Conservation (phyloP, 2,888 invertebrate species). For the Germaria angustata region DNA sequence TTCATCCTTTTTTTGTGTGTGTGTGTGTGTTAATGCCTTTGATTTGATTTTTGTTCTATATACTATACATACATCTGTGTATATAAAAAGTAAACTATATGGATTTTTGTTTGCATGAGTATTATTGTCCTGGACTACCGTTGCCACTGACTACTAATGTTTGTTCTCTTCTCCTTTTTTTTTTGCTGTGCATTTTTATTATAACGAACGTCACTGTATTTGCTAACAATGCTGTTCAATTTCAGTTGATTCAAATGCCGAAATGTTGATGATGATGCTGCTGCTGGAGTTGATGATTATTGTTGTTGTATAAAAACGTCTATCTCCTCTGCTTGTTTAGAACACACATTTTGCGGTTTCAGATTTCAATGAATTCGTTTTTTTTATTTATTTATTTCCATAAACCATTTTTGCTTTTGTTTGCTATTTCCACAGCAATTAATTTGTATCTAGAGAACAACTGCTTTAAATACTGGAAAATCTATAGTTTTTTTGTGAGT, state of each 20-base stretch:
- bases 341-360: conserved; percentile 61
- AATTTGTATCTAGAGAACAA: not conserved
- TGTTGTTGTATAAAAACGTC: conserved; percentile 36
- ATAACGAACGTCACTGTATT: conserved; percentile 10
- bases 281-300: conserved; percentile 36
- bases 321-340: conserved; percentile 30
- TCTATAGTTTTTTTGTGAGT: not conserved
- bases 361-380: conserved; percentile 57
- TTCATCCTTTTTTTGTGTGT: conserved; percentile 39
- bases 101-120: not conserved
- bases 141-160: conserved; percentile 55
- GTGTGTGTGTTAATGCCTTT: conserved; percentile 8
- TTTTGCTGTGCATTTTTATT: conserved; percentile 10
- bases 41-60: conserved; percentile 27
- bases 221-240: conserved; percentile 57
- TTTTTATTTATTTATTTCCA: conserved; percentile 9
- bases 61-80: not conserved
- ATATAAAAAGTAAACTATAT: not conserved
- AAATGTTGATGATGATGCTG: conserved; percentile 36
- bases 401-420: conserved; percentile 40
- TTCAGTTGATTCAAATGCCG: conserved; percentile 47
- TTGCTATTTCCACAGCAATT: conserved; percentile 31
- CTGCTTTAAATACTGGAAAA: conserved; percentile 17
- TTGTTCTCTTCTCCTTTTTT: conserved; percentile 28
- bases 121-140: conserved; percentile 54